Base-by-base conservation (phyloP, 2,888 invertebrate genomes). In the Yponomeuta evonymella region DNA sequence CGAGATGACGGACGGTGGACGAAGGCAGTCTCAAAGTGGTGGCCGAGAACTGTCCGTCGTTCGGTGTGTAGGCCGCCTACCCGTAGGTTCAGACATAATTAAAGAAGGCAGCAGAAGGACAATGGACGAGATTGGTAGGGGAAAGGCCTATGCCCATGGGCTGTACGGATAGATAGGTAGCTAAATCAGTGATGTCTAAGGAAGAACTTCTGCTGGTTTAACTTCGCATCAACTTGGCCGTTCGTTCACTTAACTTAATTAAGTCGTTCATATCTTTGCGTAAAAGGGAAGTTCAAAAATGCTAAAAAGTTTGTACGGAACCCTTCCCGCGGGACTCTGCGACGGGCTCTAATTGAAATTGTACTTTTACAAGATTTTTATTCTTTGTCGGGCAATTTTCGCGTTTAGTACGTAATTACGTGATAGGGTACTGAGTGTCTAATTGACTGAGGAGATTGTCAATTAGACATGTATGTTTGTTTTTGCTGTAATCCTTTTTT, bases 201-300 rank as follows among this genome's bases (percentile, higher is more conserved):
- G 9, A 43, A 8, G 43, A 8, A 8, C 43, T 43, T 43, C 43
- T 43, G 43, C 9, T 43, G 2, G 6, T 43, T 43, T 58, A 3
- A 15, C 12, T 58, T 15, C 29, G 65, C 11, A 23, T 15, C 51
- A 58, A 63, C 70, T 70, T 76, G 75, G 76, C 76, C 79, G 76
- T 81, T 83, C 86, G 76, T 81, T 83, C 86, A 86, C 86, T 86
- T 85, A 82, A 81, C 83, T 78, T 83, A 85, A 86, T 86, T 85
- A 85, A 85, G 81, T 77, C 80, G 77, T 78, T 79, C 76, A 78
- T 75, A 75, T 76, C 73, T 70, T 69, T 67, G 58, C 69, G 63
- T 71, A 64, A 79, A 80, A 81, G 79, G 76, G 75, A 76, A 82
- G 78, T 82, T 81, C 78, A 77, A 79, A 81, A 84, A 84, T 83